Conservation (phyloP, 2,797 vertebrate species). For the Epinephelus awoara region DNA sequence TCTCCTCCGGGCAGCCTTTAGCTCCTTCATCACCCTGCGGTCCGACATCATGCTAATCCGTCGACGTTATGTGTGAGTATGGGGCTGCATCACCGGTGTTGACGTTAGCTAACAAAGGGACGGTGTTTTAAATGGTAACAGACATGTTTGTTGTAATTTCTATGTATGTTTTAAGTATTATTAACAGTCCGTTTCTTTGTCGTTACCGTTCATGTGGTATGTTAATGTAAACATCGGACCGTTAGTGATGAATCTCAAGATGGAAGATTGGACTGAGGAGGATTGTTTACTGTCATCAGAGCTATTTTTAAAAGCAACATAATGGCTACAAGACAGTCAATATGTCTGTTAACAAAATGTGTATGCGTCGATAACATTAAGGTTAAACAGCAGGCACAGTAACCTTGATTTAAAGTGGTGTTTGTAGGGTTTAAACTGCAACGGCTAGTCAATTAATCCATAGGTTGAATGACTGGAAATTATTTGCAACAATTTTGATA, state of each 20-base stretch:
- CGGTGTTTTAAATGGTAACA: rapidly evolving
- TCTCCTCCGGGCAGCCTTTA: neutral
- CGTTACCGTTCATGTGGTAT: neutral
- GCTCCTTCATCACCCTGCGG: neutral
- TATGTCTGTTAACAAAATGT: too few species aligned
- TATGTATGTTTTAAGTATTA: neutral
- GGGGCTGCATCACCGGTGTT: neutral
- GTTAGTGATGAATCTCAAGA: neutral
- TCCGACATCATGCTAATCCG: neutral
- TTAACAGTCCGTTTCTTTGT: conserved; percentile 1
- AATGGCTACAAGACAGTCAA: too few species aligned
- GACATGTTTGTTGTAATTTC: neutral
- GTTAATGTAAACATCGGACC: too few species aligned
- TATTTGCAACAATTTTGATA: too few species aligned
- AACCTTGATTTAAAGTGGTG: neutral
- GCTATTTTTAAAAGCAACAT: neutral
- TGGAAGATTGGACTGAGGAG: neutral
- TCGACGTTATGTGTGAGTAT: conserved; percentile 36
- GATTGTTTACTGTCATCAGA: neutral
- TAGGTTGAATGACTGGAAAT: too few species aligned
- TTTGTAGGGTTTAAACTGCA: neutral
- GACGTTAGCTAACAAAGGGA: neutral
- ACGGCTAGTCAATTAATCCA: too few species aligned
- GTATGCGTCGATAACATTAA: too few species aligned
- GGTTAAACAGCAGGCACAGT: neutral